Base-by-base conservation (phyloP, 2,113 vertebrate genomes). In the Ardeotis arabs region DNA sequence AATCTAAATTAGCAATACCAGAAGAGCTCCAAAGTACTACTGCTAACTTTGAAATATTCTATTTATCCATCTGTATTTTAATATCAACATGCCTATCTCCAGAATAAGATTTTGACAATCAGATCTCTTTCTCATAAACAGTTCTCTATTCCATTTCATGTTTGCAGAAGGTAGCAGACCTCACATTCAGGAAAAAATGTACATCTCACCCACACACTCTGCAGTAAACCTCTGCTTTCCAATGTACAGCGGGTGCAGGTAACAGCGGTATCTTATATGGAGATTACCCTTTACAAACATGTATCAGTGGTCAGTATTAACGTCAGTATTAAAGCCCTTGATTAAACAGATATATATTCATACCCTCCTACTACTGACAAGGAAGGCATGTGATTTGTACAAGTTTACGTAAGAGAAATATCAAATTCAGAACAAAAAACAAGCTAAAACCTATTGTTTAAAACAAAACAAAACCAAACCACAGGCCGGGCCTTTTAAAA, bases 81-180 rank as follows among this genome's bases (percentile, higher is more conserved):
- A 44, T 35, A 72, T 18, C 58, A 56, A 27, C 6, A 8, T 5
- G 35, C 31, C 47, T 45, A 39, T 69, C 22, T 75, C 44, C 62
- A 39, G 35, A 72, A 31, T 17, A n/a, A 47, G 59, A 23, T 29
- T 66, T 18, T 35, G 47, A 59, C 66, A 76, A 27, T 23, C 17
- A 0, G 45, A 33, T 28, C 53, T 62, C 41, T 21, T 62, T 35
- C 41, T 41, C 33, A 7, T 25, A 16, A 44, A 12, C 47, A 45
- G 27, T 13, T 52, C 37, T 35, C n/a, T 14, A 1, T 12, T 28
- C 37, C 4, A 1, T n/a, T 55, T 16, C 39, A 9, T 0, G 1
- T 44, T 28, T 33, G 58, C 53, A 35, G 41, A 29, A 60, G 31
- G 58, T 1, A 37, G 84, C 37, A 27, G 44, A 35, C 16, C 56